Evolutionary conservation across 2,113 vertebrate genomes (phyloP), one percentile per base, ranked within the genome.

Genomic region (Istiophorus platypterus): DNA sequence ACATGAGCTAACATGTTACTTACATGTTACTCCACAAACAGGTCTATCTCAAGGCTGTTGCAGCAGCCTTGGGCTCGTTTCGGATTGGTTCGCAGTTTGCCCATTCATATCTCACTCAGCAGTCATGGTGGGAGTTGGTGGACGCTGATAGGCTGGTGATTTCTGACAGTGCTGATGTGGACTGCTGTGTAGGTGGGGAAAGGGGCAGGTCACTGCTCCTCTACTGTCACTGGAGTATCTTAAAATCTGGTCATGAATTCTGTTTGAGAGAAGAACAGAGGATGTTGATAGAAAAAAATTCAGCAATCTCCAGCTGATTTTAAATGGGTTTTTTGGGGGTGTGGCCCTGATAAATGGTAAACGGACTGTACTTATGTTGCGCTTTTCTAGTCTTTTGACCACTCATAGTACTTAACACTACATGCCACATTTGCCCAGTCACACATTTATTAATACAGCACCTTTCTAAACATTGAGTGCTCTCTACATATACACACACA

Each of bases 161-260:
- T 42, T 69, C 80, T 82, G 85, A 63, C 86, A 86, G 87, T 94
- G 93, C 90, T 94, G 94, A 94, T 92, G 94, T 95, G 94, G 92
- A 91, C 88, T 58, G 85, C 52, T 15, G 49, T 76, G 81, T 78
- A 72, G 92, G 94, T 56, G 88, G 88, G 45, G 51, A 62, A n/a
- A 14, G 37, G 78, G 81, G 74, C 81, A 56, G 81, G 63, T 42
- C 61, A 29, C 37, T 26, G 56, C 72, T 49, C 39, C 56, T 52
- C 51, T 18, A 9, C 15, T 62, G 82, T 79, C 51, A 62, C 78
- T 84, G 41, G 59, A 54, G 52, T 61, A 41, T 77, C 41, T 61
- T 52, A 82, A 49, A 41, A 64, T 27, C 27, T n/a, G 9, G 42
- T 76, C 26, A 47, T 80, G 24, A 58, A 29, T n/a, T 76, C 0